Percentiles rank a stretch among this genome's conserved stretches.
Evolutionary conservation across 2,888 invertebrate species (phyloP).

Genomic region (Cheilosia vulpina): DNA sequence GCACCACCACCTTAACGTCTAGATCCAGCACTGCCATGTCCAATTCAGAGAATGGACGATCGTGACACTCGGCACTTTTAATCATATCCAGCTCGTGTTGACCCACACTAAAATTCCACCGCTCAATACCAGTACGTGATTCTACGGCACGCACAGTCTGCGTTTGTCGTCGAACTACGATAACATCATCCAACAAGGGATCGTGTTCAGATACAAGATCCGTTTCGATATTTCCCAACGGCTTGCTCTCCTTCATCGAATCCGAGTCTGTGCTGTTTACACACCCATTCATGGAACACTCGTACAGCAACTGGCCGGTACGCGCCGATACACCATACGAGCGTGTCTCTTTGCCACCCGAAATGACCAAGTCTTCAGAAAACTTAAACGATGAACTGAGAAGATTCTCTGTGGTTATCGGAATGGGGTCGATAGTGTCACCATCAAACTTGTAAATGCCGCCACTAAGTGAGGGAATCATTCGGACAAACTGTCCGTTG

Average conservation of each 20-base stretch:
- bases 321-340: constrained; percentile 93
- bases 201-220: constrained; percentile 77
- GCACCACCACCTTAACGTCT: constrained; percentile 87
- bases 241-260: constrained; percentile 73
- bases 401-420: constrained; percentile 93
- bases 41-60: constrained; percentile 78
- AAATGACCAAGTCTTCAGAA: constrained; percentile 92
- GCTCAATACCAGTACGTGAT: constrained; percentile 92
- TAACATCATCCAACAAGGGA: constrained; percentile 84
- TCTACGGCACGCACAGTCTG: constrained; percentile 96
- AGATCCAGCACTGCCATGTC: constrained; percentile 83
- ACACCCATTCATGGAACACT: constrained; percentile 90
- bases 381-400: constrained; percentile 94
- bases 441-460: constrained; percentile 96
- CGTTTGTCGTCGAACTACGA: constrained; percentile 92
- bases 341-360: constrained; percentile 94
- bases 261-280: constrained; percentile 87
- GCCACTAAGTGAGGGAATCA: constrained; percentile 97
- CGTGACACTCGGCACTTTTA: constrained; percentile 84
- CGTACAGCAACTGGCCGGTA: constrained; percentile 89
- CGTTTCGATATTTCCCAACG: constrained; percentile 21
- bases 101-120: constrained; percentile 98
- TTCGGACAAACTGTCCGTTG: constrained; percentile 92
- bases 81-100: constrained; percentile 91
- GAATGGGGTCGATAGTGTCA: constrained; percentile 92